These are phyloP conservation scores for Monoplex corrugatus DNA, from an alignment of 2,888 invertebrate species.

Conservation along the genomic window DNA sequence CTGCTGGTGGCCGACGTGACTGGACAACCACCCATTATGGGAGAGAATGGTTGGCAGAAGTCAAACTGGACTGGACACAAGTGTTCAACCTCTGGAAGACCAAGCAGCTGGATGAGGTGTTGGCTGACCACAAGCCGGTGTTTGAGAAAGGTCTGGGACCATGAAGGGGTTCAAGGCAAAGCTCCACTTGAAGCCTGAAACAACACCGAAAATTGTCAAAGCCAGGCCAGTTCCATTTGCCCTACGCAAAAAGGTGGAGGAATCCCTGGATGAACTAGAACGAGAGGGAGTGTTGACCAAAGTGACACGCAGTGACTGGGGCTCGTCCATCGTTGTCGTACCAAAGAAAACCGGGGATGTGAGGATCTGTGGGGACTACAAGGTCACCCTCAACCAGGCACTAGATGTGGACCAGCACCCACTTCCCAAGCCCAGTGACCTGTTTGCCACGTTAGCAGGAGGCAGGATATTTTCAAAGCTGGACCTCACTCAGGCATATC, in stretches of 20 bases:
- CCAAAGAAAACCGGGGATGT: conserved; percentile 54
- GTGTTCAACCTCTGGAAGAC: too few relatives aligned
- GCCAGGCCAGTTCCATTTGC: conserved; percentile 60
- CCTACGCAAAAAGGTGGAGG: conserved; percentile 49
- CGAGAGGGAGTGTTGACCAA: conserved; percentile 40
- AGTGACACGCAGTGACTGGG: conserved; percentile 55
- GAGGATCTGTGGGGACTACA: conserved; percentile 67
- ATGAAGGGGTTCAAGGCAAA: conserved; percentile 50
- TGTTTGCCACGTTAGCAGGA: conserved; percentile 63
- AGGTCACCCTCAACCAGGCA: conserved; percentile 65
- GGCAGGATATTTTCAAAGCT: conserved; percentile 57
- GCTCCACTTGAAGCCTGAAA: conserved; percentile 50
- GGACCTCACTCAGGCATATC: conserved; percentile 51
- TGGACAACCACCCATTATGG: not conserved
- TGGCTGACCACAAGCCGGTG: not conserved
- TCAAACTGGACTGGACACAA: not conserved
- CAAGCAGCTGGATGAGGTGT: not conserved
- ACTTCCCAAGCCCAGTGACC: conserved; percentile 64
- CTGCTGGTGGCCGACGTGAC: not conserved
- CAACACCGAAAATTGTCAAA: conserved; percentile 59
- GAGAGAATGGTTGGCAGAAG: not conserved
- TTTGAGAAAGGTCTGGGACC: not conserved
- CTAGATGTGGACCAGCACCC: conserved; percentile 69
- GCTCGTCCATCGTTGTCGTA: conserved; percentile 55
- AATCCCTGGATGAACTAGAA: conserved; percentile 12